Conservation (phyloP, 2,113 vertebrate species). For the Picathartes gymnocephalus region DNA sequence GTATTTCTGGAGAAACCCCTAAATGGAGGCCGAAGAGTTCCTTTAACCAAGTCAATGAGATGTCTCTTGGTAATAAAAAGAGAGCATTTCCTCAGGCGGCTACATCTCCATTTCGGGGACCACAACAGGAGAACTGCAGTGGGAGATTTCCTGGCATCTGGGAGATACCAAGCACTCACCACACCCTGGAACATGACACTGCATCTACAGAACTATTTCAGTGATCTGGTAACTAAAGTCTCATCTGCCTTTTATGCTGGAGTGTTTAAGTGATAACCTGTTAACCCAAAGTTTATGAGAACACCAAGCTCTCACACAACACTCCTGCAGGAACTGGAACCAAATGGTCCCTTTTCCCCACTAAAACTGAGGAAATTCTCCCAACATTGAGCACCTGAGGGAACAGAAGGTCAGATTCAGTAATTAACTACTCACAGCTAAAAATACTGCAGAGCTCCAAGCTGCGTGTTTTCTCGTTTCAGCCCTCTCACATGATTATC, state of each 20-base stretch:
- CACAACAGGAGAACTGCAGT: rapidly evolving
- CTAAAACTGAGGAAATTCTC: not conserved
- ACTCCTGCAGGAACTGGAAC: not conserved
- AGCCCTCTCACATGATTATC: not conserved
- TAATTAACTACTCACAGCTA: not conserved
- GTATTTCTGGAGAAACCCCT: not conserved
- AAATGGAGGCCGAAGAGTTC: not conserved
- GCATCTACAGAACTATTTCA: not conserved
- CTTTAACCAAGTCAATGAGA: not conserved
- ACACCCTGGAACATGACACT: not conserved
- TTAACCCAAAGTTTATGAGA: not conserved
- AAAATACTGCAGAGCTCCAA: not conserved
- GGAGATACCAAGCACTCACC: not conserved
- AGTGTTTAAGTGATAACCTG: not conserved
- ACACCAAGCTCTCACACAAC: not conserved
- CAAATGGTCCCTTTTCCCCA: not conserved
- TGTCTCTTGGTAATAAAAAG: not conserved
- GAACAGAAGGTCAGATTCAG: not conserved
- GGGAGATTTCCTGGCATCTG: not conserved
- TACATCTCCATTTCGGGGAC: not conserved
- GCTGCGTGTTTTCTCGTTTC: not conserved
- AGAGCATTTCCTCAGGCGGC: not conserved
- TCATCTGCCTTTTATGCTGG: not conserved
- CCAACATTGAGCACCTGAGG: not conserved
- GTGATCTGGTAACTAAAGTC: not conserved